Conservation (phyloP, 2,113 vertebrate species). For the Carassius carassius region DNA sequence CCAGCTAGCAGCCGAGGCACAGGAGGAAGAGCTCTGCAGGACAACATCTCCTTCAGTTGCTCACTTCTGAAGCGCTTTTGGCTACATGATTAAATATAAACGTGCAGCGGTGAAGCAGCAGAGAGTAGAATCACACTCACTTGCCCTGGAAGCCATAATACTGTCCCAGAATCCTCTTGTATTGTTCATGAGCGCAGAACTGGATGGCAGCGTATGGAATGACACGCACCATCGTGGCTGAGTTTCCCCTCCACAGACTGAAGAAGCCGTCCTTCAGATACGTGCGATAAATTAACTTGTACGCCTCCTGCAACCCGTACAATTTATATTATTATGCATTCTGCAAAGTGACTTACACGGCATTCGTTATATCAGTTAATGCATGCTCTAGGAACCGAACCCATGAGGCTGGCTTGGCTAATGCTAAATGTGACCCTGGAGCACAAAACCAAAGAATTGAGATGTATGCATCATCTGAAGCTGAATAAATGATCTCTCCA, state of each 20-base stretch:
- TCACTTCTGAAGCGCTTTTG: no score
- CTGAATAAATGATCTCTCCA: no score
- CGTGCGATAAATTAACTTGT: slow-evolving; percentile 90
- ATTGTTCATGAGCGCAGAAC: slow-evolving; percentile 96
- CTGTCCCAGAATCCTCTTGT: slow-evolving; percentile 87
- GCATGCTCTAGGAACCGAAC: no score
- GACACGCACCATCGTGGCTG: slow-evolving; percentile 97
- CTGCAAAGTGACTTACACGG: no score
- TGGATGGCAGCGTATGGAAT: slow-evolving; percentile 96
- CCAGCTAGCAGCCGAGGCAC: slow-evolving; percentile 89
- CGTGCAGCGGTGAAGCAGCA: background rate
- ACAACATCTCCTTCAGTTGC: background rate
- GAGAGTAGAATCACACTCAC: slow-evolving; percentile 72
- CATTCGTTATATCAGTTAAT: no score
- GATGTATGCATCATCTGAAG: no score
- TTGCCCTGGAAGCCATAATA: slow-evolving; percentile 91
- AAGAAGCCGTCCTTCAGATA: slow-evolving; percentile 91
- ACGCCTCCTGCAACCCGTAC: slow-evolving; percentile 82
- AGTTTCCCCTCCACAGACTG: slow-evolving; percentile 96
- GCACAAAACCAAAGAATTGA: no score
- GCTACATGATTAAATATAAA: background rate
- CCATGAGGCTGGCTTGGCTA: no score
- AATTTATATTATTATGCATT: no score
- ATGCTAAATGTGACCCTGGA: no score
- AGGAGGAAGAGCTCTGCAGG: slow-evolving; percentile 84